Evolutionary conservation across 2,113 vertebrate genomes (phyloP), one percentile per base, ranked within the genome.

Genomic region (Sitta europaea): DNA sequence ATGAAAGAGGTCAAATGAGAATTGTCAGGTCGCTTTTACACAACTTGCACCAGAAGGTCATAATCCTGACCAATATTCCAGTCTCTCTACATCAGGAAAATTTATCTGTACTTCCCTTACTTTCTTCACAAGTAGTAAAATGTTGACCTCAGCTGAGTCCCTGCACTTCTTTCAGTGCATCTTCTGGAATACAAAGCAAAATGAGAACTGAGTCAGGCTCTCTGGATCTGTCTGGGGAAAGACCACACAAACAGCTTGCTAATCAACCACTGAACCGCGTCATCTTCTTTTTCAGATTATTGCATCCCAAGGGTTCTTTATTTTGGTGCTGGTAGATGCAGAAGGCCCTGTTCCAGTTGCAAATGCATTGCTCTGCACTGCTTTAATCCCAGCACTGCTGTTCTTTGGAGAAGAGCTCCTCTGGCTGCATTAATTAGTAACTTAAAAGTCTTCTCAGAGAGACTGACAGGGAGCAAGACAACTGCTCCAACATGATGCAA

Each of bases 401-500:
- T 12, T 6, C 28, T 61, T 25, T 53, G 29, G 24, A 21, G 31
- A 47, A 66, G 15, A n/a, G 7, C 10, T 81, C n/a, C 65, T 45
- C 20, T 9, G 10, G 20, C 14, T 88, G 12, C 38, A 71, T 27
- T 59, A 31, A 90, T 17, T 10, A 5, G 21, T 58, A 29, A 36
- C 36, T 50, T 61, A 25, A 51, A 63, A 72, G 22, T 58, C 40
- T 40, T 68, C 40, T 79, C 61, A 65, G 40, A 81, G 18, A 31
- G 15, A 73, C 31, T 42, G 38, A 33, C 3, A 55, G 50, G 53
- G 59, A 35, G 28, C 45, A 74, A 70, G 18, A 63, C 10, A 75
- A 35, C 17, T 35, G 22, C 40, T 66, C 9, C 8, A 68, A 15
- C 22, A 36, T 0, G 1, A 13, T 0, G 0, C 72, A 86, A 38